Evolutionary conservation across 1,140 invertebrate genomes (phyloP), one percentile per base, ranked within the genome.

Genomic region (Ptiloglossa arizonensis): DNA sequence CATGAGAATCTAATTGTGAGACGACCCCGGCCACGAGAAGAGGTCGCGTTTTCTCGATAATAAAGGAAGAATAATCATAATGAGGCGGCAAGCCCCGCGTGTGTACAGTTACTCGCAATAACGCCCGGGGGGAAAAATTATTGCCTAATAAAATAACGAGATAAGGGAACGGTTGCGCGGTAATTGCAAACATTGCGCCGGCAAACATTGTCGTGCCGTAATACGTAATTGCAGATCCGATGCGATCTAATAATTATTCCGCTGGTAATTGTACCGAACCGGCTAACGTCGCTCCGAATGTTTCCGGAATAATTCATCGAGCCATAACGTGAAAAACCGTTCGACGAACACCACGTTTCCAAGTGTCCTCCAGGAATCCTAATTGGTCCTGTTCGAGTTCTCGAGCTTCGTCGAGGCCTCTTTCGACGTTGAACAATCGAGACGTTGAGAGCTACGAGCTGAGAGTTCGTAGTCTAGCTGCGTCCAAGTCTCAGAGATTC

Each of bases 21-120:
- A 41, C 77, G 54, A 70, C 81, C 69, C 73, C 57, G 41, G n/a
- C 11, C 54, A 35, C 60, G 63, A 27, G 68, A 66, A 54, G 63
- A 85, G 74, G 73, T 81, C 70, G 79, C 82, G 11, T 85, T 75
- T 85, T 85, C 82, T 85, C 82, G 82, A 85, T 85, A 85, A 85
- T 73, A 75, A 85, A 78, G 79, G 72, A 72, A 75, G 62, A 85
- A 85, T 69, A 71, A 84, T 85, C 79, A 54, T 85, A 85, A 85
- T 48, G 79, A 81, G 68, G 67, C 62, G 76, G 50, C 50, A 56
- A 80, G 13, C 57, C 17, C 19, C 64, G 48, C 66, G 57, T 29
- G 64, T 56, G 72, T 81, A 85, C 83, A 74, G 83, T 85, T 85
- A 85, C 24, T 46, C 74, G 72, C 68, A 59, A 66, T 38, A 22